A percentile compares a stretch with the other conserved stretches of the same genome.
Evolutionary conservation across 2,113 vertebrate species (phyloP).

Genomic region (Nothocercus nigrocapillus): DNA sequence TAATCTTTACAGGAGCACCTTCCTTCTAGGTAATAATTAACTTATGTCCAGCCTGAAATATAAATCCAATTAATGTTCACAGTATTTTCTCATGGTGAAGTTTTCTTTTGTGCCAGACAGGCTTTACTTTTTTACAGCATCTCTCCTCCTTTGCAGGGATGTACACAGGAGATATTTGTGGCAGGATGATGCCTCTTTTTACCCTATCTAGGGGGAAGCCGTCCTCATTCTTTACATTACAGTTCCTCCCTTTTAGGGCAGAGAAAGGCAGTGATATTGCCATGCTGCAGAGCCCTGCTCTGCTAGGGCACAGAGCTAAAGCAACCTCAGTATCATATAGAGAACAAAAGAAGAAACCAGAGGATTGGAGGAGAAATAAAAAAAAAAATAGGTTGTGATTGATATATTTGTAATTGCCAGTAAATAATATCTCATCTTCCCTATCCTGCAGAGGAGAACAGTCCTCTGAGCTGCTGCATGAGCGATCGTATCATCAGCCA

Average conservation of each 20-base stretch:
- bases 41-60: neutral
- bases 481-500: fast-evolving
- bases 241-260: neutral
- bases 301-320: neutral
- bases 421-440: neutral
- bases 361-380: neutral
- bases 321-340: neutral
- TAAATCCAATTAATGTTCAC: neutral
- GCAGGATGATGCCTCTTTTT: neutral
- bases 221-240: neutral
- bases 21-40: neutral
- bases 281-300: neutral
- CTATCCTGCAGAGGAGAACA: neutral
- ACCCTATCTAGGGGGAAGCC: neutral
- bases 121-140: neutral
- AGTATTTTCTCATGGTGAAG: neutral
- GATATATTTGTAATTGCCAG: neutral
- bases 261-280: neutral
- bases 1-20: neutral
- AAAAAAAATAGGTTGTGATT: neutral
- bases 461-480: neutral
- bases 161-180: neutral
- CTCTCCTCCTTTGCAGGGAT: neutral
- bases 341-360: neutral
- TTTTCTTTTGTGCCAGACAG: neutral